Evolutionary conservation across 2,888 invertebrate species (phyloP).

Genomic region (Syrista parreyssii): DNA sequence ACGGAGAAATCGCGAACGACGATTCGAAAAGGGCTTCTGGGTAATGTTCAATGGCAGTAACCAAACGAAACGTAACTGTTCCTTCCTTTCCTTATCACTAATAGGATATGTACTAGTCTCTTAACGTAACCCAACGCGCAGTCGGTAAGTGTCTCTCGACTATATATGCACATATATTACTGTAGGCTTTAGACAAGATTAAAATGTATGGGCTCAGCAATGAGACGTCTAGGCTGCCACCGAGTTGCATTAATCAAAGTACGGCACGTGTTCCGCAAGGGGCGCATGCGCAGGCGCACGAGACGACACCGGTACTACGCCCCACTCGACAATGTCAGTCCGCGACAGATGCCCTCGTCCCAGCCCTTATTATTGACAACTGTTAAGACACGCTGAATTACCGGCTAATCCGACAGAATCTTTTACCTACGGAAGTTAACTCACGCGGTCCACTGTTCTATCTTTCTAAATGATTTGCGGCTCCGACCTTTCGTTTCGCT

Average conservation of each 20-base stretch:
- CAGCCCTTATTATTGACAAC: background rate
- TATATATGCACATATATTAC: background rate
- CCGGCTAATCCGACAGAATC: background rate
- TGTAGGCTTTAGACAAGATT: background rate
- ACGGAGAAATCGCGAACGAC: background rate
- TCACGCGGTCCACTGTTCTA: background rate
- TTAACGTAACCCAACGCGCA: background rate
- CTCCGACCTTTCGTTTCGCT: background rate
- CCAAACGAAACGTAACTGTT: background rate
- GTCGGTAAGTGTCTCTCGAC: background rate
- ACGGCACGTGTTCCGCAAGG: background rate
- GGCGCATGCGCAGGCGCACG: background rate
- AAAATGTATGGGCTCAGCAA: background rate
- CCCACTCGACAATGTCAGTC: background rate
- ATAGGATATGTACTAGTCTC: too few species aligned
- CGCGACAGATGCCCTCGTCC: background rate
- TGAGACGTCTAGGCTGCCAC: background rate
- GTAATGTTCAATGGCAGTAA: background rate
- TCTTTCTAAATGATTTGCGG: background rate
- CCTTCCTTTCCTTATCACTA: too few species aligned
- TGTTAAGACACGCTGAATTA: background rate
- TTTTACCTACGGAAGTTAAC: background rate
- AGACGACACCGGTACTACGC: background rate
- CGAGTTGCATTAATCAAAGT: background rate
- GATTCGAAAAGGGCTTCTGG: background rate